Percentiles rank a stretch among this genome's conserved stretches.
Conservation (phyloP, 2,888 invertebrate species). For the Stramonita haemastoma region DNA sequence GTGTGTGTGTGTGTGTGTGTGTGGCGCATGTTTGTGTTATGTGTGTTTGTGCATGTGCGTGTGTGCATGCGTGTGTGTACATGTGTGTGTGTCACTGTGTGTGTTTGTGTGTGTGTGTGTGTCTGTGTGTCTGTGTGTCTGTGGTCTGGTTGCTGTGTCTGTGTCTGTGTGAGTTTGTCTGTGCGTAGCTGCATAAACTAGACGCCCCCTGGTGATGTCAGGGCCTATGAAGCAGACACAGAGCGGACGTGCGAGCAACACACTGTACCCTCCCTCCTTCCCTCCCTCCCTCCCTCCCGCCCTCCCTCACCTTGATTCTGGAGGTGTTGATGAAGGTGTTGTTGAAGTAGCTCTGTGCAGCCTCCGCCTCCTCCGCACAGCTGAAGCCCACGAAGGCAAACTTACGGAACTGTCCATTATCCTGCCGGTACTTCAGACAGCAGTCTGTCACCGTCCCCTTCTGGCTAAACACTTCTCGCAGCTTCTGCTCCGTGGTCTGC, state of each 20-base stretch:
- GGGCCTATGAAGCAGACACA: too few species aligned
- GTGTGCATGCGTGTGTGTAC: too few species aligned
- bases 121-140: too few species aligned
- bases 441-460: constrained; percentile 93
- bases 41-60: neutral
- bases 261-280: neutral
- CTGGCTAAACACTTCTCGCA: constrained; percentile 86
- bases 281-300: neutral
- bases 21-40: neutral
- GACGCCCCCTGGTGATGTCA: too few species aligned
- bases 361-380: constrained; percentile 86
- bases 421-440: constrained; percentile 90
- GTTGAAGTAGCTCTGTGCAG: constrained; percentile 88
- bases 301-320: constrained; percentile 44
- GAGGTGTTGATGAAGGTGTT: constrained; percentile 80
- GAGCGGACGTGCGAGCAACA: too few species aligned
- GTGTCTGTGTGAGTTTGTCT: too few species aligned
- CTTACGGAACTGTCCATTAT: constrained; percentile 92
- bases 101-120: too few species aligned
- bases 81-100: too few species aligned
- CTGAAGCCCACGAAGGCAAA: constrained; percentile 96
- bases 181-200: too few species aligned
- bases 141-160: too few species aligned
- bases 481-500: constrained; percentile 88
- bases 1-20: neutral